Evolutionary conservation across 1,140 invertebrate species (phyloP).

Genomic region (Penaeus vannamei): DNA sequence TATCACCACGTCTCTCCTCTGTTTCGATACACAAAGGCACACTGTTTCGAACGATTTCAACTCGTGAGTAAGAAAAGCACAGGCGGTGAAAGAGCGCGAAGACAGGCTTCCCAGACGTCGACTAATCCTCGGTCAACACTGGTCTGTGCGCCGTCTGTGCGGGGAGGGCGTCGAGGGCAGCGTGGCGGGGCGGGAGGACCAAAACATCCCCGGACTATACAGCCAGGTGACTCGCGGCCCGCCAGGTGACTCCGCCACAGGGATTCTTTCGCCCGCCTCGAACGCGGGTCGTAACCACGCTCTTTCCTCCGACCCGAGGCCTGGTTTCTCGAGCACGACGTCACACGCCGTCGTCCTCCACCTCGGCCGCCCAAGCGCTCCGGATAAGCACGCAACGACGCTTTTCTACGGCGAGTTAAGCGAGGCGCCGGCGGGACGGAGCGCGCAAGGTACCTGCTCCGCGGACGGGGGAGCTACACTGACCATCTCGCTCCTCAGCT

Average conservation of each 20-base stretch:
- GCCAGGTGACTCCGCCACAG: slow-evolving; percentile 20
- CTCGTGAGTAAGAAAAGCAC: too few relatives aligned
- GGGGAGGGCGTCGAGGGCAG: not conserved
- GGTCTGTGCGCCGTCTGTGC: not conserved
- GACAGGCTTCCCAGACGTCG: too few relatives aligned
- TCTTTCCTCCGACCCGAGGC: not conserved
- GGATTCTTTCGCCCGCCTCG: not conserved
- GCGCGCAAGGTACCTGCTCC: slow-evolving; percentile 26
- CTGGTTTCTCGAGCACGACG: too few relatives aligned
- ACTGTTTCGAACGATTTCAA: too few relatives aligned
- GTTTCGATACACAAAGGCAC: too few relatives aligned
- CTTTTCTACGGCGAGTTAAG: not conserved
- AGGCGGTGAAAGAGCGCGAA: too few relatives aligned
- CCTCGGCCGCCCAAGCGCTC: too few relatives aligned
- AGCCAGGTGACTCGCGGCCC: too few relatives aligned
- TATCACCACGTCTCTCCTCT: too few relatives aligned
- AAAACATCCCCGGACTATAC: slow-evolving; percentile 20
- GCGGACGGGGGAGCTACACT: slow-evolving; percentile 32
- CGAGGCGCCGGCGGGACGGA: not conserved
- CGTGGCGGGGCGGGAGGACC: slow-evolving; percentile 6
- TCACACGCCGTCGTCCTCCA: too few relatives aligned
- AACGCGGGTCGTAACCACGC: not conserved
- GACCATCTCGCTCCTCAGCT: slow-evolving; percentile 26
- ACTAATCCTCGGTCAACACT: too few relatives aligned
- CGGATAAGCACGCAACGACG: too few relatives aligned